Evolutionary conservation across 2,888 invertebrate genomes (phyloP).

Genomic region (Elmis aenea): DNA sequence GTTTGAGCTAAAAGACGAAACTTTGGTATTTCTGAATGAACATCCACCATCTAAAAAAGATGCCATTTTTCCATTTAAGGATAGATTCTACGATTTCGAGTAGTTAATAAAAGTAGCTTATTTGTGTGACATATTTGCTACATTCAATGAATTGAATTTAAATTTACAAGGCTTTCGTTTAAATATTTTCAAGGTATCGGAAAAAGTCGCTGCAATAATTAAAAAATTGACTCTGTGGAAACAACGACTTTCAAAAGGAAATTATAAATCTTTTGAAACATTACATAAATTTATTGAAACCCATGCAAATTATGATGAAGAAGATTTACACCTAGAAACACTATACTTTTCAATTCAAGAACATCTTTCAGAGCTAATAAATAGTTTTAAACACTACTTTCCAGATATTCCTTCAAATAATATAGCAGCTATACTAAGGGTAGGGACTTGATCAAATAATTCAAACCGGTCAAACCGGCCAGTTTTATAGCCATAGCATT

Average conservation of each 20-base stretch:
- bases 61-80: constrained; percentile 5
- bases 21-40: constrained; percentile 9
- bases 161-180: constrained; percentile 1
- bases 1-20: constrained; percentile 7
- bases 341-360: background rate
- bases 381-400: background rate
- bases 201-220: background rate
- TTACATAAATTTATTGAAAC: constrained; percentile 1
- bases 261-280: background rate
- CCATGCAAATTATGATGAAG: background rate
- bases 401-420: background rate
- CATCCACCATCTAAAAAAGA: constrained; percentile 8
- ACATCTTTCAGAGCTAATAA: background rate
- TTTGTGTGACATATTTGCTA: constrained; percentile 5
- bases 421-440: no score
- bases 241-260: constrained; percentile 1
- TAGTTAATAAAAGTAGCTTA: constrained; percentile 3
- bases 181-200: background rate
- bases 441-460: no score
- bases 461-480: no score
- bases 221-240: background rate
- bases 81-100: constrained; percentile 6
- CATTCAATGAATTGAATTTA: background rate
- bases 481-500: no score
- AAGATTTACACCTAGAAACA: background rate